A percentile compares a stretch with the other conserved stretches of the same genome.
phyloP scores from a whole-genome alignment of 2,797 vertebrate species.

The Podarcis lilfordi region DNA sequence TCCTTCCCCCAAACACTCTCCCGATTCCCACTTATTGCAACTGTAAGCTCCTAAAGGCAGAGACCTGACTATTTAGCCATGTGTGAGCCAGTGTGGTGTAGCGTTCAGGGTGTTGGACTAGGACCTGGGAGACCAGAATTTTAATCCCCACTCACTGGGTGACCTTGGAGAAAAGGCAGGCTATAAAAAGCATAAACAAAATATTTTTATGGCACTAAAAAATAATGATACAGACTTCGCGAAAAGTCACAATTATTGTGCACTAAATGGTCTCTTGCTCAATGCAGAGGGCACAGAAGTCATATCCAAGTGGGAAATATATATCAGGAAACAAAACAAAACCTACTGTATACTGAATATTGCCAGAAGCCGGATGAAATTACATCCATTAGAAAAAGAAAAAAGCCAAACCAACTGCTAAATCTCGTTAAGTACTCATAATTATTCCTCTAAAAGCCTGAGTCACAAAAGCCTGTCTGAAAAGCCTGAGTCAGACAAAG shows the following conservation, averaged over 20 bases:
- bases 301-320: background rate
- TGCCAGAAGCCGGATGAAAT: background rate
- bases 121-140: too few species aligned
- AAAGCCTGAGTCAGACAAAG: background rate
- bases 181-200: too few species aligned
- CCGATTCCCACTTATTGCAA: background rate
- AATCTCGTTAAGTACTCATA: constrained; percentile 7
- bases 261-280: background rate
- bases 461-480: background rate
- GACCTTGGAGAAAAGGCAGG: too few species aligned
- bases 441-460: background rate
- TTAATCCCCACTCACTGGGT: too few species aligned
- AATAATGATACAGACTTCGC: background rate
- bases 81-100: too few species aligned
- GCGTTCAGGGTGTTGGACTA: too few species aligned
- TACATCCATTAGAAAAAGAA: background rate
- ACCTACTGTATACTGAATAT: background rate
- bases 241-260: background rate
- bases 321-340: background rate
- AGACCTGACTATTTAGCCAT: background rate
- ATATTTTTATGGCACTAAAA: background rate
- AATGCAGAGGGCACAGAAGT: background rate
- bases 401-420: background rate
- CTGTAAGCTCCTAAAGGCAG: background rate
- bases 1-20: background rate